Conservation (phyloP, 2,888 invertebrate species). For the Hirtodrosophila histrioides region DNA sequence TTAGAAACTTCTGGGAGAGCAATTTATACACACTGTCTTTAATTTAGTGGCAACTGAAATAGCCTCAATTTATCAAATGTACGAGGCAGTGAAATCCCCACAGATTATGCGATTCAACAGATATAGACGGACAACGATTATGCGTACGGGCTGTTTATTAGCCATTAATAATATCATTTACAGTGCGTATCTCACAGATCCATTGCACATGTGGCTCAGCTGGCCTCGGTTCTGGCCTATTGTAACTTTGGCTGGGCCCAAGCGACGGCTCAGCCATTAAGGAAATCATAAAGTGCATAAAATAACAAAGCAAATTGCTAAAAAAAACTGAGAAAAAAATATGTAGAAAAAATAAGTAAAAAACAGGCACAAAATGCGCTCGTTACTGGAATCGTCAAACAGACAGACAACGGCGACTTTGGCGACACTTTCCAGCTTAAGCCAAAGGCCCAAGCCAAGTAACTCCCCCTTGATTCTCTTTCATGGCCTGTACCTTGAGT, state of each 20-base stretch:
- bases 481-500: no score
- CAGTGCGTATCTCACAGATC: constrained; percentile 20
- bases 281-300: constrained; percentile 73
- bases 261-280: constrained; percentile 52
- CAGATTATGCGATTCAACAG: no score
- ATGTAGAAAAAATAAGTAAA: no score
- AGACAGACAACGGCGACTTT: constrained; percentile 35
- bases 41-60: no score
- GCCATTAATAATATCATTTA: constrained; percentile 41
- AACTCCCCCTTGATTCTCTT: not conserved
- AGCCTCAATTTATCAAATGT: no score
- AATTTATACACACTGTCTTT: no score
- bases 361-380: constrained; percentile 39
- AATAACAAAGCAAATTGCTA: constrained; percentile 57
- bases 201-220: no score
- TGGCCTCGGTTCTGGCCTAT: not conserved
- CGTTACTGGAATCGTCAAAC: constrained; percentile 64
- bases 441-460: constrained; percentile 43
- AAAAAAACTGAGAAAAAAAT: constrained; percentile 21
- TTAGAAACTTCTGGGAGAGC: no score
- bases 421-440: constrained; percentile 51
- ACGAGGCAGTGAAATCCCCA: no score
- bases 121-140: not conserved
- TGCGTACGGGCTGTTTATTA: constrained; percentile 4
- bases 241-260: not conserved